phyloP scores from a whole-genome alignment of 2,888 invertebrate species.

The Philereme transversata region DNA sequence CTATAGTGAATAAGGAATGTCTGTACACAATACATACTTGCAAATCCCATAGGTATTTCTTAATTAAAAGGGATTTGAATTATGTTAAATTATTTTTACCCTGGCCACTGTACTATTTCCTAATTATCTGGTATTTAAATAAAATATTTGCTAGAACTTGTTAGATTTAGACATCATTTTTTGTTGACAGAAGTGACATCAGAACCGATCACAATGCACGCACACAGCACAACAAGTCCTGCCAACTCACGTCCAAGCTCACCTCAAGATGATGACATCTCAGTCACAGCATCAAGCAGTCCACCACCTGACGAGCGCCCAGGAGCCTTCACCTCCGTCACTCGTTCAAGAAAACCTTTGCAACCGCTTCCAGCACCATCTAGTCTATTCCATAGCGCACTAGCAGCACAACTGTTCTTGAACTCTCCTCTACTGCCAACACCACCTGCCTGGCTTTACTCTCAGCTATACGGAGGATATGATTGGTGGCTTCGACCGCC shows the following conservation, averaged over 20 bases:
- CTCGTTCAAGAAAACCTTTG: constrained; percentile 71
- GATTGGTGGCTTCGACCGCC: constrained; percentile 87
- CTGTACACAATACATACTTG: too few species aligned
- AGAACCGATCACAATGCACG: constrained; percentile 79
- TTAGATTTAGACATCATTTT: not conserved
- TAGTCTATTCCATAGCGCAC: constrained; percentile 74
- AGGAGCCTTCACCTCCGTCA: constrained; percentile 81
- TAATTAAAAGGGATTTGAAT: too few species aligned
- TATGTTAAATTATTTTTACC: too few species aligned
- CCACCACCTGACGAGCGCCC: constrained; percentile 81
- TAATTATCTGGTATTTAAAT: not conserved
- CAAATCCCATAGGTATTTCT: too few species aligned
- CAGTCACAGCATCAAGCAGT: constrained; percentile 85
- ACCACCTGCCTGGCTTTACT: constrained; percentile 91
- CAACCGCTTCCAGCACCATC: constrained; percentile 78
- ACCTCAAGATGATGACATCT: constrained; percentile 85
- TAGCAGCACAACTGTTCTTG: constrained; percentile 89
- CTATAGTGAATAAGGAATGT: too few species aligned
- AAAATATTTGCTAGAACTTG: not conserved
- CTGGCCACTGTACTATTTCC: too few species aligned
- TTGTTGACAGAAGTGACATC: constrained; percentile 65
- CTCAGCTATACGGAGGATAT: constrained; percentile 88
- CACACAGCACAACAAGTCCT: constrained; percentile 89
- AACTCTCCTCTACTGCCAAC: constrained; percentile 90
- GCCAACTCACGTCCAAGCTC: constrained; percentile 85